phyloP scores from a whole-genome alignment of 2,888 invertebrate genomes.

The Conops quadrifasciatus region DNA sequence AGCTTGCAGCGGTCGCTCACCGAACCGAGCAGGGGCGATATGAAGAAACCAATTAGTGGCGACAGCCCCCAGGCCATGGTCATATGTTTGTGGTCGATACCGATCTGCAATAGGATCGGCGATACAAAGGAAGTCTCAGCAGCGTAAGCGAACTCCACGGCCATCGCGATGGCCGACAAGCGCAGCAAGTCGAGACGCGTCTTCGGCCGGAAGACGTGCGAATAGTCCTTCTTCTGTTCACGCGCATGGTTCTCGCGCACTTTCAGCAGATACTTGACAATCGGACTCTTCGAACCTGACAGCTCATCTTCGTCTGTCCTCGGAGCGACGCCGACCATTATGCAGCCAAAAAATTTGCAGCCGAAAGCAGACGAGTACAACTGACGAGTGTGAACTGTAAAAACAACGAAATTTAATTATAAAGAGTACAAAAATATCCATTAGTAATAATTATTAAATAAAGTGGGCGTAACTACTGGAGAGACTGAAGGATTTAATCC shows the following conservation, averaged over 20 bases:
- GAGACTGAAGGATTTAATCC: too few species aligned
- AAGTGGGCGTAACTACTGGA: too few species aligned
- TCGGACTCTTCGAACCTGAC: conserved; percentile 58
- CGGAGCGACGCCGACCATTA: conserved; percentile 60
- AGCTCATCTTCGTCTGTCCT: conserved; percentile 50
- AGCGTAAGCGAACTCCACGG: conserved; percentile 74
- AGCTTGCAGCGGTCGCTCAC: conserved; percentile 70
- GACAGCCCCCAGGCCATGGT: conserved; percentile 67
- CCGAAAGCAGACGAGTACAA: neutral
- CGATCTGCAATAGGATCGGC: conserved; percentile 71
- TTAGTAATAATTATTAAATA: too few species aligned
- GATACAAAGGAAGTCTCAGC: conserved; percentile 75
- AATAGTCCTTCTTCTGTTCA: conserved; percentile 61
- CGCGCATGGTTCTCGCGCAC: conserved; percentile 62
- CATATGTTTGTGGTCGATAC: conserved; percentile 71
- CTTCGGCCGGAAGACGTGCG: conserved; percentile 63
- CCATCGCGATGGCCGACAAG: conserved; percentile 64
- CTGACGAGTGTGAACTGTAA: neutral
- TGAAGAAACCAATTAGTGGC: conserved; percentile 63
- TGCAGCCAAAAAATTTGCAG: neutral
- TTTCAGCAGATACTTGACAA: conserved; percentile 63
- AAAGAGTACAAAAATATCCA: too few species aligned
- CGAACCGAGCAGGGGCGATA: conserved; percentile 68
- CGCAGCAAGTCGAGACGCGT: conserved; percentile 61
- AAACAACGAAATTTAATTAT: neutral